Base-by-base conservation (phyloP, 2,113 vertebrate species). In the Ramphastos sulfuratus region DNA sequence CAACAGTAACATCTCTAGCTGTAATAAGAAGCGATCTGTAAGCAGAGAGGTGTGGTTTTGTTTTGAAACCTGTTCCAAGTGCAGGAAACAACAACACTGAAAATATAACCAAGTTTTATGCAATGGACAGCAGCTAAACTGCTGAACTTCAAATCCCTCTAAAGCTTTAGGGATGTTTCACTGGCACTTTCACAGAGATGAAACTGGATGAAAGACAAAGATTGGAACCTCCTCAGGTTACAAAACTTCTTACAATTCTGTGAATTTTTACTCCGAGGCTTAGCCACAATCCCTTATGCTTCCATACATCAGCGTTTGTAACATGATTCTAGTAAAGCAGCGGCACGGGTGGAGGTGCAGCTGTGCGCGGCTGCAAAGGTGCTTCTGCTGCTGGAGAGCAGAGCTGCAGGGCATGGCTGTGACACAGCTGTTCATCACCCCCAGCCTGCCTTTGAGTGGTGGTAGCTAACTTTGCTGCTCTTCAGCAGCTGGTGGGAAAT, bases 271-370 rank as follows among this genome's bases (percentile, higher is more conserved):
- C 12, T 27, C 5, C 17, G 8, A 58, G 27, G 17, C n/a, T 69
- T 18, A 55, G 28, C 13, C 6, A 3, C 39, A 24, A 30, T 15
- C n/a, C 54, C 35, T 23, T n/a, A 35, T 8, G 4, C 31, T 12
- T 37, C 50, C 21, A 4, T 4, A 17, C 23, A 1, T 12, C 12
- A 44, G 8, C 10, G 42, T n/a, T 6, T 21, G 30, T 44, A 15
- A 46, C 13, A 4, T 0, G 18, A 18, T 4, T 16, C 3, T 7
- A 35, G 10, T 1, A 18, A 48, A 28, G n/a, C 2, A 1, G 5
- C 3, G 2, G 15, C 10, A 3, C 0, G 20, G 18, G 37, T 15
- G 42, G 39, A 28, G 70, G n/a, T 10, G 66, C 23, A 17, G 86
- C 46, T 24, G 52, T 1, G 1, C 5, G 8, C 1, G 6, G 10